Evolutionary conservation across 2,113 vertebrate genomes (phyloP).

Genomic region (Anser cygnoides): DNA sequence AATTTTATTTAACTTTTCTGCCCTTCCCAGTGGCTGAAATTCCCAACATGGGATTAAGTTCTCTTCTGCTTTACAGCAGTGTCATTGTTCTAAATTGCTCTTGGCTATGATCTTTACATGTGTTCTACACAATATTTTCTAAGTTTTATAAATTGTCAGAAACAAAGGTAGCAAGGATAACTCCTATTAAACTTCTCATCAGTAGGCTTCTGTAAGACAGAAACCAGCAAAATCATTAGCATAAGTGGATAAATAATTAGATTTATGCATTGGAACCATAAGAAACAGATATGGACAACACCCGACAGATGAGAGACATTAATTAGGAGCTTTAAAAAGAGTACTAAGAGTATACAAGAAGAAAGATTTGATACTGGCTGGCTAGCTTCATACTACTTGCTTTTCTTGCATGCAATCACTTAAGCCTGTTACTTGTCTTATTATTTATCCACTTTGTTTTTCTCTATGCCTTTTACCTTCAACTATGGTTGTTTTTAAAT

Average conservation of each 20-base stretch:
- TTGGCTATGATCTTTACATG: background rate
- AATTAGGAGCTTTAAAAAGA: conserved; percentile 22
- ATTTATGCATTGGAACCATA: background rate
- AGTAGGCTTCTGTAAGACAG: background rate
- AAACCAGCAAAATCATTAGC: background rate
- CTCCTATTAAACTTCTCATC: background rate
- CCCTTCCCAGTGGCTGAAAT: background rate
- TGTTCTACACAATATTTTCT: background rate
- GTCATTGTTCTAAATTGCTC: background rate
- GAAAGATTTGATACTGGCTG: background rate
- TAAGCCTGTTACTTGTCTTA: background rate
- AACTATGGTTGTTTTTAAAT: background rate
- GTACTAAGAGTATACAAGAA: background rate
- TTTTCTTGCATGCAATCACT: background rate
- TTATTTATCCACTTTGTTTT: background rate
- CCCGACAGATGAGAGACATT: background rate
- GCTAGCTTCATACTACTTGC: background rate
- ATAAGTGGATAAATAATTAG: background rate
- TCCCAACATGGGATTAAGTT: background rate
- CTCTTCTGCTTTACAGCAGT: background rate
- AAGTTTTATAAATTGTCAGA: background rate
- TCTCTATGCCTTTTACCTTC: background rate
- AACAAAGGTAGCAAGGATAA: background rate
- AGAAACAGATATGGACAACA: conserved; percentile 29
- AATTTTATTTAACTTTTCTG: conserved; percentile 32